These are phyloP conservation scores for Scytalopus superciliaris DNA, from an alignment of 2,113 vertebrate species.

Conservation along the genomic window DNA sequence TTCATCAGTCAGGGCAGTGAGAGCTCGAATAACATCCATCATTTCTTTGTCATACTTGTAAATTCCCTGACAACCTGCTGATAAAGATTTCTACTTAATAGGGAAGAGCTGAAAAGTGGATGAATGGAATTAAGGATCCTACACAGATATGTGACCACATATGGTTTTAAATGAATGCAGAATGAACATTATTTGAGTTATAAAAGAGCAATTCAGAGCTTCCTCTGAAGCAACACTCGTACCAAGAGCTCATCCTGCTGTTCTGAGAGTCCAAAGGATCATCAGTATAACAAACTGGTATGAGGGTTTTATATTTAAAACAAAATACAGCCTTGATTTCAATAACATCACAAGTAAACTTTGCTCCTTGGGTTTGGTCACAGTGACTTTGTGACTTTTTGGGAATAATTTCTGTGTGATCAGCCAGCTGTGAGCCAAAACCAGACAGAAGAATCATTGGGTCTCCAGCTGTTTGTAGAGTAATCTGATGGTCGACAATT, in stretches of 20 bases:
- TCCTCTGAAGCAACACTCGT: not conserved
- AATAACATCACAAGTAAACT: not conserved
- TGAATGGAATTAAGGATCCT: not conserved
- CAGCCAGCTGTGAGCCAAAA: not conserved
- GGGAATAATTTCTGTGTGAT: not conserved
- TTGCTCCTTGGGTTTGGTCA: not conserved
- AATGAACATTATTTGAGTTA: accelerated
- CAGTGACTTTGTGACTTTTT: not conserved
- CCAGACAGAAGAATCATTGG: not conserved
- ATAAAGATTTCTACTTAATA: not conserved
- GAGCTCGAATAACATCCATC: not conserved
- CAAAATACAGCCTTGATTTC: not conserved
- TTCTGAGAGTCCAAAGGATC: not conserved
- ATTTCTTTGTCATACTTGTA: not conserved
- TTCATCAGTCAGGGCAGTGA: not conserved
- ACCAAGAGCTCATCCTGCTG: not conserved
- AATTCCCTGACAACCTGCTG: not conserved
- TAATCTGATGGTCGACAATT: not conserved
- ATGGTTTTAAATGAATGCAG: not conserved
- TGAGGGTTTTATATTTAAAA: not conserved
- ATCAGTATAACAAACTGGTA: no score
- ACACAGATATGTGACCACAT: not conserved
- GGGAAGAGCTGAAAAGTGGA: not conserved
- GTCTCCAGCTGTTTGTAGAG: not conserved
- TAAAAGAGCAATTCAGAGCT: not conserved